Evolutionary conservation across 2,797 vertebrate genomes (phyloP).

Genomic region (Gymnothorax javanicus): DNA sequence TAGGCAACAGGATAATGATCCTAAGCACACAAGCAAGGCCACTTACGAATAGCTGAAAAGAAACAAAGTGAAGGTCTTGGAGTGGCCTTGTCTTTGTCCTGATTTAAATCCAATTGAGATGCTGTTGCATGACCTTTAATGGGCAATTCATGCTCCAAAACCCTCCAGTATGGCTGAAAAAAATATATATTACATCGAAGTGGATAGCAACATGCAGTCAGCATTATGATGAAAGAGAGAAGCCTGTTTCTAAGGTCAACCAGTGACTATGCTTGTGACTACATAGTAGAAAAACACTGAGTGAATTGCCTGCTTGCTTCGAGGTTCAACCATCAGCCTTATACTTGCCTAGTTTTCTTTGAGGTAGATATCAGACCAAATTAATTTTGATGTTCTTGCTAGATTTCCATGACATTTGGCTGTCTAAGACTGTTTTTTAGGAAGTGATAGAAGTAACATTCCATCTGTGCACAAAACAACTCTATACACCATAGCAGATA

Average conservation of each 20-base stretch:
- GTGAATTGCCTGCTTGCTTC: background rate
- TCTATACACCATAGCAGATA: background rate
- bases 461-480: slow-evolving; percentile 11
- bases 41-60: too few relatives aligned
- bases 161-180: background rate
- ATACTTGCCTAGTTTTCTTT: background rate
- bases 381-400: background rate
- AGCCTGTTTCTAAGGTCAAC: background rate
- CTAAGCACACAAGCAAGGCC: too few relatives aligned
- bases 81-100: too few relatives aligned
- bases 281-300: background rate
- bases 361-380: slow-evolving; percentile 18
- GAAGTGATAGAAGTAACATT: background rate
- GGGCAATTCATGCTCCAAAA: too few relatives aligned
- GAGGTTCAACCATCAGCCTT: background rate
- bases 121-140: too few relatives aligned
- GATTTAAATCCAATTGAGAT: too few relatives aligned
- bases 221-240: background rate
- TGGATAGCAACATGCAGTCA: background rate
- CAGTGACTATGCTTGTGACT: background rate
- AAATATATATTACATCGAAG: slow-evolving; percentile 27
- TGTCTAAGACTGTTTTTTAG: slow-evolving; percentile 15
- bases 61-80: too few relatives aligned
- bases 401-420: background rate
- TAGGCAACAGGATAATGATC: too few relatives aligned